A percentile compares a stretch with the other conserved stretches of the same genome.
Conservation (phyloP, 2,888 invertebrate genomes). For the Leptothorax acervorum region DNA sequence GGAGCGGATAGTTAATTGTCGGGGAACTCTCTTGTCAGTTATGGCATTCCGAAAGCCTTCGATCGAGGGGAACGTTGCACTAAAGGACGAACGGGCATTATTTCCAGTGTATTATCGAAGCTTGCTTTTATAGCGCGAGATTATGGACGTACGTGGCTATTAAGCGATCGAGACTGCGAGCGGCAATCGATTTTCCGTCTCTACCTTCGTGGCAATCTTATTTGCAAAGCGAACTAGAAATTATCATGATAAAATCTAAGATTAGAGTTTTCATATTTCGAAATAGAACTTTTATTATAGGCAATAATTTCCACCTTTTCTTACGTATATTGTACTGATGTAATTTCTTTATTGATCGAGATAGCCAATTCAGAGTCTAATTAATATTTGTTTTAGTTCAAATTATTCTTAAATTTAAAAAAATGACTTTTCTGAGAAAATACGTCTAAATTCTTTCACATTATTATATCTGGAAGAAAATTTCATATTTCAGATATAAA, state of each 20-base stretch:
- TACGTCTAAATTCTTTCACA: neutral
- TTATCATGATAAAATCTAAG: constrained; percentile 12
- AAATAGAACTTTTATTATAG: neutral
- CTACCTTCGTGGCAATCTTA: neutral
- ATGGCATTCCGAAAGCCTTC: constrained; percentile 73
- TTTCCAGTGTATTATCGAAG: constrained; percentile 52
- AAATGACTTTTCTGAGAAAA: neutral
- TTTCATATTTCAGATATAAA: neutral
- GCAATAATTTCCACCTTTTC: neutral
- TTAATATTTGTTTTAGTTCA: neutral
- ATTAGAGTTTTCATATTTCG: neutral
- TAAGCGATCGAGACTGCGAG: constrained; percentile 11
- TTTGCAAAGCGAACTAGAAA: neutral
- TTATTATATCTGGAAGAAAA: neutral
- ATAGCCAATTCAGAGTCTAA: neutral
- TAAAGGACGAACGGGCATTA: constrained; percentile 47
- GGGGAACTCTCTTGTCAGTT: constrained; percentile 74
- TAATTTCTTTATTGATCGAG: neutral
- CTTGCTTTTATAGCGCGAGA: constrained; percentile 39
- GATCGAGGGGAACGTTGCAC: constrained; percentile 58
- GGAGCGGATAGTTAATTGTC: constrained; percentile 76
- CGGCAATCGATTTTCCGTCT: constrained; percentile 34
- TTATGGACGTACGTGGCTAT: constrained; percentile 35
- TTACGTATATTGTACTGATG: neutral
- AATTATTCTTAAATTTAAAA: neutral